These are phyloP conservation scores for Drosophila repletoides DNA, from an alignment of 1,140 invertebrate genomes.

Conservation along the genomic window DNA sequence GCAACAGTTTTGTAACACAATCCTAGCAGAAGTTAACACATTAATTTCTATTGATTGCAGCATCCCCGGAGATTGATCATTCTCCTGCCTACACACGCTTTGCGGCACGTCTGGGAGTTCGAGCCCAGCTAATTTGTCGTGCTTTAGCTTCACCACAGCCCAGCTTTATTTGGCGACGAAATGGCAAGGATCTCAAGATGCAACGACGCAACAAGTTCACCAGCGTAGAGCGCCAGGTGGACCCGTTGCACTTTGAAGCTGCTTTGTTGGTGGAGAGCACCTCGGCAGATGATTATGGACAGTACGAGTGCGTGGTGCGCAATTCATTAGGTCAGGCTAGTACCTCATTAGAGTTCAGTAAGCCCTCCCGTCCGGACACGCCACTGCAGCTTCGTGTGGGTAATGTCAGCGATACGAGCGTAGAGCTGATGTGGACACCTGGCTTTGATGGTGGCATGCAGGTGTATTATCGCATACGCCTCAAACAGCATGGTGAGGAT, in stretches of 20 bases:
- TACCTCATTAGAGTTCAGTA: conserved; percentile 90
- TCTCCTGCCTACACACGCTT: conserved; percentile 91
- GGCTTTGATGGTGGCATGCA: conserved; percentile 96
- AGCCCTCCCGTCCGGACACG: conserved; percentile 93
- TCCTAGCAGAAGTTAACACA: not conserved
- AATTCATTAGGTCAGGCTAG: conserved; percentile 93
- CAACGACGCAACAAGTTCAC: conserved; percentile 73
- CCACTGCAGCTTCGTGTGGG: conserved; percentile 88
- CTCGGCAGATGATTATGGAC: conserved; percentile 91
- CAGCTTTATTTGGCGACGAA: conserved; percentile 91
- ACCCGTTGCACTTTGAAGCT: conserved; percentile 88
- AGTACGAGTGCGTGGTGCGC: conserved; percentile 93
- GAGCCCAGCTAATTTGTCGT: conserved; percentile 91
- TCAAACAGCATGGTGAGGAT: conserved; percentile 82
- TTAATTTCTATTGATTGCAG: conserved; percentile 83
- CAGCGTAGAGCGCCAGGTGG: conserved; percentile 67
- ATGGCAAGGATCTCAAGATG: conserved; percentile 83
- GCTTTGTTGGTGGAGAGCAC: conserved; percentile 91
- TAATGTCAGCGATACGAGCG: conserved; percentile 93
- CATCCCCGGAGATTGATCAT: conserved; percentile 93
- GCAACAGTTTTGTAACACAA: not conserved
- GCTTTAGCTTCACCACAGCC: conserved; percentile 90
- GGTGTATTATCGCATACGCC: conserved; percentile 91
- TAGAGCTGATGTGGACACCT: conserved; percentile 93
- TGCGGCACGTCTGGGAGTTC: conserved; percentile 92